These are phyloP conservation scores for Darevskia mixta DNA, from an alignment of 2,797 vertebrate genomes.

Conservation along the genomic window DNA sequence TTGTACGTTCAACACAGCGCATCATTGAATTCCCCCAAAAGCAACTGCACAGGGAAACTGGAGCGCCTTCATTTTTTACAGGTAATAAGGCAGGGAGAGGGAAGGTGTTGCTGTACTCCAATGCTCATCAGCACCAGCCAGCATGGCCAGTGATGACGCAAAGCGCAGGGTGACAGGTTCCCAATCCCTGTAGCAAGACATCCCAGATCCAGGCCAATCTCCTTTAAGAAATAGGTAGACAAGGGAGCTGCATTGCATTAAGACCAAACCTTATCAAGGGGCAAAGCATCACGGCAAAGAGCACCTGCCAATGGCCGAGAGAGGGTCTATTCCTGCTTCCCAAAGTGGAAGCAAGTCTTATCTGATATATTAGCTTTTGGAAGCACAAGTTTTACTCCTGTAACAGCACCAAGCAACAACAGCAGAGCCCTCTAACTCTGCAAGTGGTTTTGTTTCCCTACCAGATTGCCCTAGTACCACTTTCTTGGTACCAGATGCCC, in stretches of 20 bases:
- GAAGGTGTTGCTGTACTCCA: neutral
- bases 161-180: neutral
- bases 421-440: neutral
- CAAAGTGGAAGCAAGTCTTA: neutral
- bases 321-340: neutral
- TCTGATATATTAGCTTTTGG: neutral
- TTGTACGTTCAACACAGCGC: too few relatives aligned
- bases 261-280: neutral
- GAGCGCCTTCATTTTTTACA: neutral
- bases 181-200: neutral
- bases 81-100: neutral
- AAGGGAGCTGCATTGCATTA: neutral
- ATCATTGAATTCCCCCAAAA: too few relatives aligned
- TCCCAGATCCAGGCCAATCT: neutral
- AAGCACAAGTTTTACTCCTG: neutral
- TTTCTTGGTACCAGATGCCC: neutral
- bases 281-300: neutral
- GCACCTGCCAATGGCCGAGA: neutral
- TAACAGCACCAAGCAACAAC: neutral
- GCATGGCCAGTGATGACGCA: neutral
- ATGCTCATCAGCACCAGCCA: neutral
- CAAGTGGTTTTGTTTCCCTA: neutral
- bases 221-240: neutral
- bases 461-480: neutral
- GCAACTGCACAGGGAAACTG: neutral